phyloP scores from a whole-genome alignment of 1,140 invertebrate species.

The Lamellibrachia luymesi region DNA sequence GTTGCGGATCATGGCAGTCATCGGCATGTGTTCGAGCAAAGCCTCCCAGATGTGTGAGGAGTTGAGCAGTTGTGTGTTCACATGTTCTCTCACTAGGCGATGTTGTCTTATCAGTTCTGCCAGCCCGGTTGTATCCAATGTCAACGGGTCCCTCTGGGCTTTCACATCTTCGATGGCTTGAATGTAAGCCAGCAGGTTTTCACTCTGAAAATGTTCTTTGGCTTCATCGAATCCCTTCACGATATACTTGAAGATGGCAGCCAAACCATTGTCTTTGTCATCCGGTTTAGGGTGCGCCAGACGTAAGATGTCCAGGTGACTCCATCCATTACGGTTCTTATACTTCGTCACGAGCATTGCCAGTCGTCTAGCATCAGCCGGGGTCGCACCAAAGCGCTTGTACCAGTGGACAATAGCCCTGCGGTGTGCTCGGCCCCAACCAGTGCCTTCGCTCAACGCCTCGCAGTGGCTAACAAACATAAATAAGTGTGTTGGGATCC shows the following conservation, averaged over 20 bases:
- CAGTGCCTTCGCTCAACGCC: slow-evolving; percentile 54
- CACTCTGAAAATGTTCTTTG: slow-evolving; percentile 54
- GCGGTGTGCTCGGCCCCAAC: slow-evolving; percentile 65
- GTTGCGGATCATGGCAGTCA: slow-evolving; percentile 63
- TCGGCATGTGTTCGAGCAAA: slow-evolving; percentile 63
- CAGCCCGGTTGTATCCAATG: slow-evolving; percentile 60
- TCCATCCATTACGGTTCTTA: slow-evolving; percentile 64
- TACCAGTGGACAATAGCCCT: slow-evolving; percentile 65
- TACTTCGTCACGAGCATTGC: slow-evolving; percentile 65
- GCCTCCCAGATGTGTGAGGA: slow-evolving; percentile 60
- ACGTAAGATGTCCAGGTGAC: slow-evolving; percentile 68
- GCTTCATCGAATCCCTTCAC: slow-evolving; percentile 55
- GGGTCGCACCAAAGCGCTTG: slow-evolving; percentile 53
- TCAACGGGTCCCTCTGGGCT: slow-evolving; percentile 60
- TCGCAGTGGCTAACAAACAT: slow-evolving; percentile 63
- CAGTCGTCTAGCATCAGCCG: slow-evolving; percentile 62
- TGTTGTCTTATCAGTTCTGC: slow-evolving; percentile 59
- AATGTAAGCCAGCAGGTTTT: slow-evolving; percentile 59
- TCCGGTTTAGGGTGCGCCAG: slow-evolving; percentile 63
- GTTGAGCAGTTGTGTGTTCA: slow-evolving; percentile 64
- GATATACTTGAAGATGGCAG: slow-evolving; percentile 54
- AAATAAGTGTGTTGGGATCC: slow-evolving; percentile 62
- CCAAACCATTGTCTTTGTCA: slow-evolving; percentile 21
- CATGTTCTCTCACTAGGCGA: slow-evolving; percentile 64
- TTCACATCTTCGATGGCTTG: slow-evolving; percentile 64